phyloP scores from a whole-genome alignment of 2,113 vertebrate genomes.

The Pycnonotus jocosus region DNA sequence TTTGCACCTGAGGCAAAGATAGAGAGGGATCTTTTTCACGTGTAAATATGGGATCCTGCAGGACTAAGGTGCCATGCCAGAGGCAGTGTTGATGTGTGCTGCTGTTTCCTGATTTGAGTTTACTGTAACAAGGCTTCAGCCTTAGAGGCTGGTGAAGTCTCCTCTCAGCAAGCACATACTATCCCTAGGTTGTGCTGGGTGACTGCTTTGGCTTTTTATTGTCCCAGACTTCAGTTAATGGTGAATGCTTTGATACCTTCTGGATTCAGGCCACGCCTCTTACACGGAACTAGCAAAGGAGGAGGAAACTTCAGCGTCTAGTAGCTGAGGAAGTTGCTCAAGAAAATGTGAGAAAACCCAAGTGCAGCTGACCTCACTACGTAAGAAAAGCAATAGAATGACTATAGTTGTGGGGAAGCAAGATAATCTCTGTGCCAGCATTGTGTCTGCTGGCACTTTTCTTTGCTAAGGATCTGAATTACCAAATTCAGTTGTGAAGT shows the following conservation, averaged over 20 bases:
- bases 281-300: background rate
- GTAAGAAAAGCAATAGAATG: background rate
- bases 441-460: background rate
- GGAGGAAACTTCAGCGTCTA: background rate
- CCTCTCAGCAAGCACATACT: fast-evolving
- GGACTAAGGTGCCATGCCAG: background rate
- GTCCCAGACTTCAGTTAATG: background rate
- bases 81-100: background rate
- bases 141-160: background rate
- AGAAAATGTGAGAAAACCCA: background rate
- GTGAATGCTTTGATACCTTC: background rate
- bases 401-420: background rate
- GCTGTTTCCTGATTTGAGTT: background rate
- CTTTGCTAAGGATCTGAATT: background rate
- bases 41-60: background rate
- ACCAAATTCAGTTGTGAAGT: background rate
- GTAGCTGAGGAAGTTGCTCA: conserved; percentile 4
- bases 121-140: background rate
- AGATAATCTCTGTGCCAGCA: background rate
- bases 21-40: background rate
- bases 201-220: background rate
- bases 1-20: background rate
- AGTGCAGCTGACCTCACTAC: background rate
- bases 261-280: background rate
- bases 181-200: fast-evolving